Percentiles rank a stretch among this genome's conserved stretches.
phyloP scores from a whole-genome alignment of 2,888 invertebrate species.

The Apantesis nais region DNA sequence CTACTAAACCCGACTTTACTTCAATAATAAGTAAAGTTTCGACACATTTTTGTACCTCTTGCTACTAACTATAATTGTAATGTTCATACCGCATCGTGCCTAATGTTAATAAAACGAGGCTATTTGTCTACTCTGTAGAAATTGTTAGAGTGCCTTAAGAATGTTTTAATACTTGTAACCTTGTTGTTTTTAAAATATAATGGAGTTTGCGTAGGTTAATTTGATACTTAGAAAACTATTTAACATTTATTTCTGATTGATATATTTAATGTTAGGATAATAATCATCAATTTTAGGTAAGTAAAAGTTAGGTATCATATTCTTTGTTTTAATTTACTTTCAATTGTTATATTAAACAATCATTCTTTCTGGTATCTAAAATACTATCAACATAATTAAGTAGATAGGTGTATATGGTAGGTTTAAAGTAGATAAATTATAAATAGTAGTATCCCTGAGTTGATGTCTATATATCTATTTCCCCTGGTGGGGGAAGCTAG shows the following conservation, averaged over 20 bases:
- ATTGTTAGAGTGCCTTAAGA: constrained; percentile 1
- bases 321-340: no score
- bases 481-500: not conserved
- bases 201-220: not conserved
- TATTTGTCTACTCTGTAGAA: constrained; percentile 1
- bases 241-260: no score
- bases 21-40: not conserved
- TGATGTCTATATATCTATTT: not conserved
- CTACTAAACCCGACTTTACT: not conserved
- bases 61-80: not conserved
- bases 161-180: not conserved
- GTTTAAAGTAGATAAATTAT: no score
- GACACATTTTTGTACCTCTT: not conserved
- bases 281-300: not conserved
- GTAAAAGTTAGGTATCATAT: no score
- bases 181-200: not conserved
- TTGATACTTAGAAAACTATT: no score
- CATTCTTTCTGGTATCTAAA: not conserved
- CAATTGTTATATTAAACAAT: not conserved
- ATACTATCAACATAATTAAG: not conserved
- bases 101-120: constrained; percentile 3
- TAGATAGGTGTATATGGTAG: no score
- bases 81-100: constrained; percentile 1
- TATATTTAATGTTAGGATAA: not conserved
- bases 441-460: not conserved